Percentiles rank a stretch among this genome's conserved stretches.
phyloP scores from a whole-genome alignment of 2,888 invertebrate genomes.

The Noctua pronuba region DNA sequence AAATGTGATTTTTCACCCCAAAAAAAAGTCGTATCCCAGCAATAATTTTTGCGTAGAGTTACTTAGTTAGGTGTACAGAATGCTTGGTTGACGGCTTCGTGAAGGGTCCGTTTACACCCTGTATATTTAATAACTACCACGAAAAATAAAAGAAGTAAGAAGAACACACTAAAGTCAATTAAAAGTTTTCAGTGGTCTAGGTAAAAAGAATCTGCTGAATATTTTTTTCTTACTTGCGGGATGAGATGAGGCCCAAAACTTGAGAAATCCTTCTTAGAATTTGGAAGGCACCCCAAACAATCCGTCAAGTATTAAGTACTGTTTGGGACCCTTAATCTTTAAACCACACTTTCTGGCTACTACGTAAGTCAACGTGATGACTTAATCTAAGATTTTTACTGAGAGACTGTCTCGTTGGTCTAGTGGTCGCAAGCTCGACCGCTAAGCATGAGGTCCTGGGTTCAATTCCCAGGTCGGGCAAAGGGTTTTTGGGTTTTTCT shows the following conservation, averaged over 20 bases:
- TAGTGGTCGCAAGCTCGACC: no score
- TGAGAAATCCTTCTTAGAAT: slow-evolving; percentile 24
- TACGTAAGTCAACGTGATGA: slow-evolving; percentile 1
- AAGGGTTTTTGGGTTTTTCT: no score
- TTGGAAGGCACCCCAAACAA: slow-evolving; percentile 36
- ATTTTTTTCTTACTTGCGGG: background rate
- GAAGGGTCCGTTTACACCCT: no score
- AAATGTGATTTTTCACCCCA: no score
- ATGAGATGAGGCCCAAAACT: slow-evolving; percentile 33
- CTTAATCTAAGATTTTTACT: background rate
- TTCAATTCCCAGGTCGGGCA: no score
- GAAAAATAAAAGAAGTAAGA: background rate
- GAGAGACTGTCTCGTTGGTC: no score
- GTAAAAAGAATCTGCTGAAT: background rate
- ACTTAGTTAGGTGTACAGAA: no score
- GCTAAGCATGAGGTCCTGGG: no score
- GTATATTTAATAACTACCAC: background rate
- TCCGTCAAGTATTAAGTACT: slow-evolving; percentile 48
- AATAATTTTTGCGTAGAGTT: no score
- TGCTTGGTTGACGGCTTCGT: no score
- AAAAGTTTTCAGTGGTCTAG: slow-evolving; percentile 15
- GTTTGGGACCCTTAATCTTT: slow-evolving; percentile 27
- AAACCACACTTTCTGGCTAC: slow-evolving; percentile 11
- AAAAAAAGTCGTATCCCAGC: no score
- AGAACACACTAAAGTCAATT: background rate